Evolutionary conservation across 2,888 invertebrate species (phyloP).

Genomic region (Julus scanicus): DNA sequence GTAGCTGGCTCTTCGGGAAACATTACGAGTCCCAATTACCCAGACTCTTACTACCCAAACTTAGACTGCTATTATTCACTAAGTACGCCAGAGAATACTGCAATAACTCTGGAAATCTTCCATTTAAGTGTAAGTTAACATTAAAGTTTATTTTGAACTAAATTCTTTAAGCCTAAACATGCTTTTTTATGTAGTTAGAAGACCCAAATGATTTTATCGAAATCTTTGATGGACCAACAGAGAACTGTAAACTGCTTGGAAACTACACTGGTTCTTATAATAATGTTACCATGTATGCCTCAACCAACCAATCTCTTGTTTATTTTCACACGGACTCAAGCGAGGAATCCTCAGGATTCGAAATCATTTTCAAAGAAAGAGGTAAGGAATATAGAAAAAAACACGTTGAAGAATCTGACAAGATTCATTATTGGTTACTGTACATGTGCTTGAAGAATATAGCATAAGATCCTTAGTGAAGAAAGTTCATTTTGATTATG

Average conservation of each 20-base stretch:
- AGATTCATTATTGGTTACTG: no score
- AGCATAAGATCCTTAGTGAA: no score
- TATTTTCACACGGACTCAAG: background rate
- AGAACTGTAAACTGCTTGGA: background rate
- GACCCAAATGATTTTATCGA: background rate
- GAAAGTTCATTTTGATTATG: no score
- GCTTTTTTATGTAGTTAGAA: background rate
- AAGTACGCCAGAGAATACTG: background rate
- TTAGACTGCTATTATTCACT: background rate
- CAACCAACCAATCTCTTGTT: background rate
- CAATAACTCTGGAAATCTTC: background rate
- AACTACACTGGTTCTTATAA: background rate
- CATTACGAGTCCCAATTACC: background rate
- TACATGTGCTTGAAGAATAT: no score
- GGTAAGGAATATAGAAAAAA: background rate
- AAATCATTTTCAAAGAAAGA: background rate
- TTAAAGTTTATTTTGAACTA: background rate
- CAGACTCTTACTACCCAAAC: background rate
- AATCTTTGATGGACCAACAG: background rate
- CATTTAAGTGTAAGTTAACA: background rate
- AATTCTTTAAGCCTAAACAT: no score
- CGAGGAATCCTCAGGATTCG: background rate
- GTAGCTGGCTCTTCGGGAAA: background rate
- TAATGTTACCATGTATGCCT: background rate
- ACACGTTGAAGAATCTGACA: no score